phyloP scores from a whole-genome alignment of 2,888 invertebrate species.

The Brachylomia viminalis region DNA sequence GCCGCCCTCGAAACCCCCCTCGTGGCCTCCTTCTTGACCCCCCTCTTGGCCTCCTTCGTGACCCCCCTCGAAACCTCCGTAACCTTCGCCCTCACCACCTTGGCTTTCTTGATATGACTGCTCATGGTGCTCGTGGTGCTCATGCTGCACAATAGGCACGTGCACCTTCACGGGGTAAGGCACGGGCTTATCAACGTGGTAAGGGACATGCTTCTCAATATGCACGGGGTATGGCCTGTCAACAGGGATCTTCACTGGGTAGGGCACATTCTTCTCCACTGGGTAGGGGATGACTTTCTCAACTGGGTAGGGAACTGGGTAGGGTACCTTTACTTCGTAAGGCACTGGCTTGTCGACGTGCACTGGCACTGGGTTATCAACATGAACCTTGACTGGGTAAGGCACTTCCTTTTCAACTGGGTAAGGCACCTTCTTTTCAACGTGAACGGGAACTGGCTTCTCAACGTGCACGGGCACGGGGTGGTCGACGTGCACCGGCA shows the following conservation, averaged over 20 bases:
- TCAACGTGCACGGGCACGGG: conserved; percentile 93
- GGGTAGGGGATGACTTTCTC: conserved; percentile 92
- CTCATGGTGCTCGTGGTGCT: conserved; percentile 53
- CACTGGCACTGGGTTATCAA: conserved; percentile 93
- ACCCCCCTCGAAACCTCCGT: conserved; percentile 46
- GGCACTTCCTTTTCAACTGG: conserved; percentile 93
- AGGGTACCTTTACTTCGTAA: conserved; percentile 93
- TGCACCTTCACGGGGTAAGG: conserved; percentile 93
- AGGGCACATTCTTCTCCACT: conserved; percentile 92
- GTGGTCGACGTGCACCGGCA: conserved; percentile 92
- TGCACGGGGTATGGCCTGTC: conserved; percentile 91
- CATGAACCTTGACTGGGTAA: conserved; percentile 92
- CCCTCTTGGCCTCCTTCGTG: conserved; percentile 30
- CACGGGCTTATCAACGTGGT: conserved; percentile 92
- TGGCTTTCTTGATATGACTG: conserved; percentile 48
- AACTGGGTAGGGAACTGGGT: conserved; percentile 93
- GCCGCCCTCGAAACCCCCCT: conserved; percentile 57
- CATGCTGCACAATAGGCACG: conserved; percentile 90
- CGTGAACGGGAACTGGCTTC: conserved; percentile 92
- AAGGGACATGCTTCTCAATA: conserved; percentile 93
- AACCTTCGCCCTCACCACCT: conserved; percentile 43
- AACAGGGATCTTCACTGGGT: conserved; percentile 92
- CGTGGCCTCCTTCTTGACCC: conserved; percentile 28
- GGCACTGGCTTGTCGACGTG: conserved; percentile 95
- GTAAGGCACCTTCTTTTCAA: conserved; percentile 94